Evolutionary conservation across 1,140 invertebrate species (phyloP), one percentile per base, ranked within the genome.

Genomic region (Rhagoletis zephyria): DNA sequence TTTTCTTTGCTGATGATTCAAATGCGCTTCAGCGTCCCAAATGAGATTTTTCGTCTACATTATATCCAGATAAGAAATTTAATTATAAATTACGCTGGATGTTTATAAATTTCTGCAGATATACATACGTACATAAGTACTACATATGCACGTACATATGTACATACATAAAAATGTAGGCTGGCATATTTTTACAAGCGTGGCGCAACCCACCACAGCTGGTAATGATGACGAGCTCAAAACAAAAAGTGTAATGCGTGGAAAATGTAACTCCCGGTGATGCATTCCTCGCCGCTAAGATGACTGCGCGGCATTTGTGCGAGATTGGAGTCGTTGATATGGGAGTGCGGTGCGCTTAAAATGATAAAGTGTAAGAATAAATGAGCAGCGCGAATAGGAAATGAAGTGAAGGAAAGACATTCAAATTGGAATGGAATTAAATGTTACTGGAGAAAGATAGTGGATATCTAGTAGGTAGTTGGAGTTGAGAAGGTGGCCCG

Each of bases 11-110:
- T 5, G 1, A 56, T 30, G 30, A 48, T 51, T 42, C 12, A 81
- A 81, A 81, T n/a, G 45, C 51, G 10, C 48, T 19, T 81, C 6
- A 81, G 7, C 16, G 7, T 3, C 9, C 4, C 40, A 81, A 81
- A 81, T 81, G 74, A 56, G 74, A 59, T 81, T 81, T 48, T 81
- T 81, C 74, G 74, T n/a, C 48, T 81, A 81, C 74, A 81, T 51
- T 19, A 16, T 48, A n/a, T 6, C 74, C 30, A 51, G 74, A 81
- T 81, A 81, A 59, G n/a, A 56, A 59, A 0, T 77, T 81, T 81
- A 81, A 81, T 81, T 81, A 81, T 81, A 81, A 81, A 59, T n/a
- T 81, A 81, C 19, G 48, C n/a, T 81, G 19, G 19, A 56, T 30
- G 30, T 30, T 30, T 30, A 30, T 30, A 30, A 30, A 30, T 30